These are phyloP conservation scores for Phaonia tiefii DNA, from an alignment of 2,888 invertebrate genomes.

Conservation along the genomic window DNA sequence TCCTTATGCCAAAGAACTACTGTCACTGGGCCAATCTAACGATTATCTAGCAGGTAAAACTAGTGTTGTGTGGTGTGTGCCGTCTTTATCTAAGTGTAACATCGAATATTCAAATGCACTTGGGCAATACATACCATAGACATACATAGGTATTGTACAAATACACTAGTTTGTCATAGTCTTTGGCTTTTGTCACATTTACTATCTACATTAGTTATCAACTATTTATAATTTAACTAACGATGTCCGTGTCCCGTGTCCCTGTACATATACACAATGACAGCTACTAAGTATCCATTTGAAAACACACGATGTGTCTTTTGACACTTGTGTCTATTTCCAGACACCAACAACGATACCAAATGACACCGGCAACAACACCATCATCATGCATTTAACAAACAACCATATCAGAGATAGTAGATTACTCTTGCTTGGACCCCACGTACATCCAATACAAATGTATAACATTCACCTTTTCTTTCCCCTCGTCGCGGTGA, in stretches of 20 bases:
- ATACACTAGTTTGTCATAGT: conserved; percentile 6
- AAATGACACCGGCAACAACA: not conserved
- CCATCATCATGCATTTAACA: conserved; percentile 24
- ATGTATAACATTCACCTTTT: conserved; percentile 56
- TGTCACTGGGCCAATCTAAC: conserved; percentile 16
- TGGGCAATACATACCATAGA: too few species aligned
- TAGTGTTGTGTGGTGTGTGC: not conserved
- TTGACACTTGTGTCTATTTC: conserved; percentile 50
- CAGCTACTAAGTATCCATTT: conserved; percentile 32
- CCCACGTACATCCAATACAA: conserved; percentile 15
- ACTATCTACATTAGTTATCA: conserved; percentile 55
- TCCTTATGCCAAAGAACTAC: conserved; percentile 14
- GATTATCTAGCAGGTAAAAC: not conserved
- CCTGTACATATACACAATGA: conserved; percentile 12
- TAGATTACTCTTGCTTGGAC: conserved; percentile 11
- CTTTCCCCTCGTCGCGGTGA: not conserved
- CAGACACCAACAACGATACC: conserved; percentile 27
- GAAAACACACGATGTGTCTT: conserved; percentile 30
- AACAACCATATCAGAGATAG: conserved; percentile 37
- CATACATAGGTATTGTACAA: too few species aligned
- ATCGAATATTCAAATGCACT: conserved; percentile 55
- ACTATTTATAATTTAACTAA: conserved; percentile 57
- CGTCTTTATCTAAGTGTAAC: conserved; percentile 44
- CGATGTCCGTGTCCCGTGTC: conserved; percentile 37
- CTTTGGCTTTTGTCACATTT: conserved; percentile 66